Evolutionary conservation across 2,797 vertebrate genomes (phyloP), one percentile per base, ranked within the genome.

Genomic region (Strix occidentalis): DNA sequence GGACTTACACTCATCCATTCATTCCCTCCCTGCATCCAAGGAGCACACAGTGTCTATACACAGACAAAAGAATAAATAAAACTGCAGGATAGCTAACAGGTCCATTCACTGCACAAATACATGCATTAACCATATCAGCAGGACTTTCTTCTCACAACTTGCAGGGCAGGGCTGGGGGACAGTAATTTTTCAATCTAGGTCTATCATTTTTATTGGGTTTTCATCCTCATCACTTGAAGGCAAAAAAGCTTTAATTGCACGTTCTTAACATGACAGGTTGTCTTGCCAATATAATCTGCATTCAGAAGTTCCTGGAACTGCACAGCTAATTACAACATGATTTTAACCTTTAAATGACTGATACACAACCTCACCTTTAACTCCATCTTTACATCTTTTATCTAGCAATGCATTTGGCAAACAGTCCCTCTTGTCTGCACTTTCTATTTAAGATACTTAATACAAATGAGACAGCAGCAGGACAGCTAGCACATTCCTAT

Each of bases 281-380:
- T 65, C 60, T 77, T 87, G 53, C 19, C 76, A 54, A 43, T 54
- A 25, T 54, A 83, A 84, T 25, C 14, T 41, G 60, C 20, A 80
- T 64, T 75, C 16, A 3, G 35, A 92, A 75, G 37, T 69, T 83
- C 50, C 45, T 51, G 53, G 37, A 94, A 87, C 33, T 68, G 28
- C 28, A 46, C 6, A n/a, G 26, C 14, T 61, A 74, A 70, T 57
- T 74, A 80, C 16, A 70, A 46, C 3, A 2, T 31, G 24, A 66
- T 64, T 93, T 91, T 94, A 88, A 89, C 45, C 56, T 94, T 88
- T 61, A 88, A 66, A 74, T 83, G 57, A 85, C 65, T 83, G 48
- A 84, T 43, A 60, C 10, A 50, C 17, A 81, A 46, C 19, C 17
- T 91, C 50, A 87, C 31, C 33, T 93, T 81, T 91, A 76, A 87